These are phyloP conservation scores for Amblyopsis hoosieri DNA, from an alignment of 2,797 vertebrate species.

Conservation along the genomic window DNA sequence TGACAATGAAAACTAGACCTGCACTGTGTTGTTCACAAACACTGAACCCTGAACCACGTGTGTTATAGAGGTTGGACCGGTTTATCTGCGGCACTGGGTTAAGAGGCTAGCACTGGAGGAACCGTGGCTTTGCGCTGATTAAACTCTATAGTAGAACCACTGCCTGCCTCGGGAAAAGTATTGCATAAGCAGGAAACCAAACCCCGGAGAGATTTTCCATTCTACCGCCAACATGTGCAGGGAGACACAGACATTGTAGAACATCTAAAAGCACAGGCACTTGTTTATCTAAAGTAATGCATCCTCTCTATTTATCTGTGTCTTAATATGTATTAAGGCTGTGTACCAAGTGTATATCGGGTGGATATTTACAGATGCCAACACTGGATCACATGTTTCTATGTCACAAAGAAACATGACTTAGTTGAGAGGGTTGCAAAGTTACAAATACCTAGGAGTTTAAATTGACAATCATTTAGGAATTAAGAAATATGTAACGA, in stretches of 20 bases:
- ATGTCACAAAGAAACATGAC: background rate
- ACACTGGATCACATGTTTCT: conserved; percentile 39
- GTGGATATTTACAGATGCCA: conserved; percentile 23
- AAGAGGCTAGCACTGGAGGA: conserved; percentile 35
- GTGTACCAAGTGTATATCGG: conserved; percentile 22
- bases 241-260: conserved; percentile 8
- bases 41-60: background rate
- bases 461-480: too few species aligned
- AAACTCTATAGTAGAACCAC: conserved; percentile 42
- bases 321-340: conserved; percentile 24
- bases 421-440: background rate
- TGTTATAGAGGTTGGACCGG: background rate
- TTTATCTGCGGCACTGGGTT: conserved; percentile 25
- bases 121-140: conserved; percentile 36
- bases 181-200: conserved; percentile 43
- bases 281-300: conserved; percentile 6
- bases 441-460: too few species aligned
- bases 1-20: background rate
- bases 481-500: too few species aligned
- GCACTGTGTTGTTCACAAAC: too few species aligned
- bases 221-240: conserved; percentile 30
- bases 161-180: conserved; percentile 33
- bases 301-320: conserved; percentile 6
- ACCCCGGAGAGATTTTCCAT: conserved; percentile 40
- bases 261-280: too few species aligned